Evolutionary conservation across 2,113 vertebrate genomes (phyloP).

Genomic region (Recurvirostra avosetta): DNA sequence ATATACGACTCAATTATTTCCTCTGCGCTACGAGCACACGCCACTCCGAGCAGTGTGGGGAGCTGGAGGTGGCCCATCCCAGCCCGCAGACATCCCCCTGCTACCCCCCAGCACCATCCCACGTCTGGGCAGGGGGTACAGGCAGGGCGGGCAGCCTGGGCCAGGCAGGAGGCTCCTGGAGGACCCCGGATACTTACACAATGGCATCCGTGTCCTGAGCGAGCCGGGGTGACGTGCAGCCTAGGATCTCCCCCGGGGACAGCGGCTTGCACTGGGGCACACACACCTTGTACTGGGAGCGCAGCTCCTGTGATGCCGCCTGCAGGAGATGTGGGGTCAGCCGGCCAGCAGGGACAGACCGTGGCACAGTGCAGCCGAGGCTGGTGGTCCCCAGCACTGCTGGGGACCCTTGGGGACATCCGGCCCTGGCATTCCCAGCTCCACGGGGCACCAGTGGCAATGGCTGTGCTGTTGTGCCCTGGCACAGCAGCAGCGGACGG

Average conservation of each 20-base stretch:
- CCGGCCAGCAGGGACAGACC: not conserved
- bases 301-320: conserved; percentile 78
- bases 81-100: rapidly evolving
- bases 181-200: conserved; percentile 78
- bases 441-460: rapidly evolving
- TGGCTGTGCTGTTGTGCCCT: not conserved
- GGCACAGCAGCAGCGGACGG: rapidly evolving
- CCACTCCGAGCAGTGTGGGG: not conserved
- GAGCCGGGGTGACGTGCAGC: conserved; percentile 89
- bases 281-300: conserved; percentile 80
- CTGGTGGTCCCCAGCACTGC: not conserved
- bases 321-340: not conserved
- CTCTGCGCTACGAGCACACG: not conserved
- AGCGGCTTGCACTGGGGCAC: conserved; percentile 95
- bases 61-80: not conserved
- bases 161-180: not conserved
- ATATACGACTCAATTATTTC: conserved; percentile 75
- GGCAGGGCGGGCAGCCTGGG: not conserved
- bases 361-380: rapidly evolving
- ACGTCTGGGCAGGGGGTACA: not conserved
- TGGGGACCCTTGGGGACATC: not conserved
- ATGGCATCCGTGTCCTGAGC: conserved; percentile 81
- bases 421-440: not conserved
- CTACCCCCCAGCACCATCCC: not conserved
- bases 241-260: conserved; percentile 95